These are phyloP conservation scores for Hirtodrosophila histrioides DNA, from an alignment of 2,888 invertebrate genomes.

Conservation along the genomic window DNA sequence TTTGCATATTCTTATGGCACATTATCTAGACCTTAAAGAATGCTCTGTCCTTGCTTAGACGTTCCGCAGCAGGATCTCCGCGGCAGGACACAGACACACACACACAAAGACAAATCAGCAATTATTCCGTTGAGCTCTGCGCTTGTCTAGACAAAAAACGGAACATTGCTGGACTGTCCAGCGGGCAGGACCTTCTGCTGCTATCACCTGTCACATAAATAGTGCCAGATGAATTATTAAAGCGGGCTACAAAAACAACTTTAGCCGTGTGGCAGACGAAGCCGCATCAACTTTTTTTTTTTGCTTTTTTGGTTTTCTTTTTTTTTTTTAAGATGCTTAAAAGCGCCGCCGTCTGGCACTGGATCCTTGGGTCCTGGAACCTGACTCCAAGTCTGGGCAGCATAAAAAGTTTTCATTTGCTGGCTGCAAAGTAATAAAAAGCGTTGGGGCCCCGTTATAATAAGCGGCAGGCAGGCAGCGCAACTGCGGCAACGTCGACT, in stretches of 20 bases:
- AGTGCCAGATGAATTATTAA: conserved; percentile 75
- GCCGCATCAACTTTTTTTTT: conserved; percentile 27
- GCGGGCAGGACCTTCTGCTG: conserved; percentile 50
- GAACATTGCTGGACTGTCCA: conserved; percentile 31
- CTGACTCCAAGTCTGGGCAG: conserved; percentile 54
- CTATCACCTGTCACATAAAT: conserved; percentile 80
- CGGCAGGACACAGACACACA: neutral
- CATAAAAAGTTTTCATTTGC: conserved; percentile 64
- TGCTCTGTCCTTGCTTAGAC: neutral
- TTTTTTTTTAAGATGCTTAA: conserved; percentile 74
- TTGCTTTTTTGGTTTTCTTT: conserved; percentile 10
- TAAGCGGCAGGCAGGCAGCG: conserved; percentile 35
- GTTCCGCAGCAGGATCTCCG: neutral
- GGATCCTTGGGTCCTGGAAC: conserved; percentile 26
- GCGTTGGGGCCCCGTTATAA: conserved; percentile 58
- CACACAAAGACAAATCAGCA: conserved; percentile 13
- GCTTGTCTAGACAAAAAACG: conserved; percentile 35
- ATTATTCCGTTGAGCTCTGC: conserved; percentile 36
- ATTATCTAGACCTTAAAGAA: neutral
- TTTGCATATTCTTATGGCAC: conserved; percentile 17
- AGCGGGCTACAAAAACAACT: conserved; percentile 54
- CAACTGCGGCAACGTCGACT: conserved; percentile 19
- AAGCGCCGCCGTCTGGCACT: conserved; percentile 61
- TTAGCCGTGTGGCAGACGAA: conserved; percentile 33
- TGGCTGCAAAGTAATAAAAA: conserved; percentile 54